Percentiles rank a stretch among this genome's conserved stretches.
Evolutionary conservation across 2,888 invertebrate species (phyloP).

Genomic region (Caenorhabditis drosophilae): DNA sequence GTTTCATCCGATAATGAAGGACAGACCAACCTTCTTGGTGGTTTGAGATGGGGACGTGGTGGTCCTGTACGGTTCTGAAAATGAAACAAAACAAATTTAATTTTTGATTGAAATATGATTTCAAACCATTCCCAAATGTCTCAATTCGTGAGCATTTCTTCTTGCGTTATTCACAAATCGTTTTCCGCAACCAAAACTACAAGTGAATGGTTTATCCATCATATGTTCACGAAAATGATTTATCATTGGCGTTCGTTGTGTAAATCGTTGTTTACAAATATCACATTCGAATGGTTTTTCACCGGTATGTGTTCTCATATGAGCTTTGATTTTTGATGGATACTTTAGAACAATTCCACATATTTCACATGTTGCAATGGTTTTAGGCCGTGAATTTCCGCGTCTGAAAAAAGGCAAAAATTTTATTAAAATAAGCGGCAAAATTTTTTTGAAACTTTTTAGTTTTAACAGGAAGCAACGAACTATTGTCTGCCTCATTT

Average conservation of each 20-base stretch:
- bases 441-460: background rate
- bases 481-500: background rate
- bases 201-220: conserved; percentile 49
- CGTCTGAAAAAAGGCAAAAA: conserved; percentile 9
- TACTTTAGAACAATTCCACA: conserved; percentile 52
- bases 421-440: background rate
- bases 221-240: conserved; percentile 41
- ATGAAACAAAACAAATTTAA: background rate
- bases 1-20: background rate
- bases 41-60: conserved; percentile 56
- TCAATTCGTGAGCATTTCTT: conserved; percentile 54
- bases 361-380: conserved; percentile 45
- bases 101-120: too few species aligned
- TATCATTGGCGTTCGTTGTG: conserved; percentile 51
- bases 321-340: conserved; percentile 59
- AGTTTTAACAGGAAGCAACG: background rate
- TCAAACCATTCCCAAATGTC: conserved; percentile 48
- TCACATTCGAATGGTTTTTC: conserved; percentile 57
- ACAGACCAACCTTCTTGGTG: conserved; percentile 17
- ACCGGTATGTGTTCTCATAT: conserved; percentile 62
- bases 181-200: conserved; percentile 49
- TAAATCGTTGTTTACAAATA: conserved; percentile 51
- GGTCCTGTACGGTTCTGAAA: conserved; percentile 47
- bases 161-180: conserved; percentile 51
- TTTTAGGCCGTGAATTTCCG: conserved; percentile 15